A percentile compares a stretch with the other conserved stretches of the same genome.
These are phyloP conservation scores for Sinopyrophorus schimmeli DNA, from an alignment of 2,888 invertebrate species.

Conservation along the genomic window DNA sequence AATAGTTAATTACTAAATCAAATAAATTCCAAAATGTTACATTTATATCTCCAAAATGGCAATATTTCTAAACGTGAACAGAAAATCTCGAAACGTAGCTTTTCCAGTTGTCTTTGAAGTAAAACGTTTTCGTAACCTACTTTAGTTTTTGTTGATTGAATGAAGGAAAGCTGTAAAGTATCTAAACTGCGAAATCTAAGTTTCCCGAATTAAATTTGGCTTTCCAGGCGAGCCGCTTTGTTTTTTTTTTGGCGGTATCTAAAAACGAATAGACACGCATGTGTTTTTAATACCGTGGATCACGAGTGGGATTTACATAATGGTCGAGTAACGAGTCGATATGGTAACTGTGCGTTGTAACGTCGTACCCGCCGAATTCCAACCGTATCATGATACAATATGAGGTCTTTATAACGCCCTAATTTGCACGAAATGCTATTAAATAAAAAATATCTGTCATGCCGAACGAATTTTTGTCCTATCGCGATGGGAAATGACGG, in stretches of 20 bases:
- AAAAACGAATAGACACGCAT: constrained; percentile 42
- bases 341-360: constrained; percentile 32
- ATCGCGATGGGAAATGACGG: constrained; percentile 28
- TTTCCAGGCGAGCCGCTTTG: constrained; percentile 24
- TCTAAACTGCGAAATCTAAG: too few relatives aligned
- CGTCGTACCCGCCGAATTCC: constrained; percentile 35
- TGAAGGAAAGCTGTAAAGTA: too few relatives aligned
- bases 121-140: too few relatives aligned
- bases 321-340: constrained; percentile 34
- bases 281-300: constrained; percentile 41
- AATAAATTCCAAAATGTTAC: too few relatives aligned
- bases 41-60: too few relatives aligned
- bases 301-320: constrained; percentile 41
- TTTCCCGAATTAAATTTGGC: too few relatives aligned
- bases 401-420: constrained; percentile 40
- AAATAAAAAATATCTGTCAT: constrained; percentile 31
- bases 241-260: constrained; percentile 33
- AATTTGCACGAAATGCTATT: constrained; percentile 37
- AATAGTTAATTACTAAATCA: too few relatives aligned
- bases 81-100: too few relatives aligned
- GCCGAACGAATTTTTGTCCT: constrained; percentile 29
- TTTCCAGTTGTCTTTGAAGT: too few relatives aligned
- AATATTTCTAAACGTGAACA: too few relatives aligned
- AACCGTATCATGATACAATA: constrained; percentile 40
- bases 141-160: too few relatives aligned